Percentiles rank a stretch among this genome's conserved stretches.
Conservation (phyloP, 1,140 invertebrate species). For the Bombus soroeensis region DNA sequence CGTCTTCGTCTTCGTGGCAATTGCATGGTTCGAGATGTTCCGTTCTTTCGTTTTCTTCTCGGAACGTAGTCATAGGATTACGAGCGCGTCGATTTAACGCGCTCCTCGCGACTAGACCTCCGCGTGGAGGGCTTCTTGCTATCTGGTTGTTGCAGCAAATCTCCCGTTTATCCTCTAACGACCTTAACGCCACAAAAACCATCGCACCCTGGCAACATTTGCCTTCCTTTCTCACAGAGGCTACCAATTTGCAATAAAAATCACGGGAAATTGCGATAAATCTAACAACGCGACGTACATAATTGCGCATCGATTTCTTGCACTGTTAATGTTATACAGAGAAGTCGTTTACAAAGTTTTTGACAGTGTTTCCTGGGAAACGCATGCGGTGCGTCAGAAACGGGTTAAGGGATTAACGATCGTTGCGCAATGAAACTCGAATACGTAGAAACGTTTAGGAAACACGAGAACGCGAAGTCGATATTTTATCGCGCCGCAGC, state of each 20-base stretch:
- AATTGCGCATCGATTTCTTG: conserved; percentile 30
- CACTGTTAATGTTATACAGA: background rate
- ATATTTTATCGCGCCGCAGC: background rate
- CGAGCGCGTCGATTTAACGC: conserved; percentile 27
- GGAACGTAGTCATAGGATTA: conserved; percentile 44
- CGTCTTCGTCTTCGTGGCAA: background rate
- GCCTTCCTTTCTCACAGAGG: conserved; percentile 40
- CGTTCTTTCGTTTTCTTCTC: conserved; percentile 40
- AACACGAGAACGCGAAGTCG: background rate
- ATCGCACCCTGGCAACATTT: conserved; percentile 26
- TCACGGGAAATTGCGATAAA: conserved; percentile 33
- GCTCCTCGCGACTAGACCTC: conserved; percentile 46
- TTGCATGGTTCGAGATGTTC: background rate
- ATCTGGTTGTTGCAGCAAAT: conserved; percentile 37
- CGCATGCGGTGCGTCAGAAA: background rate
- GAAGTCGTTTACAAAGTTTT: background rate
- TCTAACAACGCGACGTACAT: conserved; percentile 3
- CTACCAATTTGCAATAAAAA: conserved; percentile 25
- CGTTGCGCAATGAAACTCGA: background rate
- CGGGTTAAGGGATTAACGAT: background rate
- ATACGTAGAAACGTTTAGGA: background rate
- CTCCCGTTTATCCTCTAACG: conserved; percentile 42
- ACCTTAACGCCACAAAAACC: conserved; percentile 50
- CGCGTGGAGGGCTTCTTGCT: conserved; percentile 54
- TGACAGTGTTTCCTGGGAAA: background rate